phyloP scores from a whole-genome alignment of 2,888 invertebrate species.

The Noctua fimbriata region DNA sequence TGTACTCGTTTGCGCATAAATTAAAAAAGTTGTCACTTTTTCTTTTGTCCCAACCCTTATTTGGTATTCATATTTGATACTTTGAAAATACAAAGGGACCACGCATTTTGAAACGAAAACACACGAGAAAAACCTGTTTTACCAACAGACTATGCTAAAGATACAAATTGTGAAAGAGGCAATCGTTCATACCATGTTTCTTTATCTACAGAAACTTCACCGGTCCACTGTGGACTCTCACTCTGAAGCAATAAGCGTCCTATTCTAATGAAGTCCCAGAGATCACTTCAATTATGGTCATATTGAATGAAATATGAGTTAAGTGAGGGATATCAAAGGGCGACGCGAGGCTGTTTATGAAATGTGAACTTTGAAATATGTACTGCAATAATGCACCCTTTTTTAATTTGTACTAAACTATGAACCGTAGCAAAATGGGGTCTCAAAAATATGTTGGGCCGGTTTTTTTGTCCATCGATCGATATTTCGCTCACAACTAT shows the following conservation, averaged over 20 bases:
- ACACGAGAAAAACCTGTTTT: constrained; percentile 89
- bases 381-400: constrained; percentile 86
- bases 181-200: constrained; percentile 86
- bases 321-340: constrained; percentile 90
- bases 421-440: constrained; percentile 85
- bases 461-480: constrained; percentile 74
- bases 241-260: constrained; percentile 77
- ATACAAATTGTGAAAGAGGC: constrained; percentile 90
- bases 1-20: constrained; percentile 89
- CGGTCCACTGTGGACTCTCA: constrained; percentile 80
- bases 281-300: constrained; percentile 89
- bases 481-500: constrained; percentile 78
- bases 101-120: constrained; percentile 86
- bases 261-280: constrained; percentile 78
- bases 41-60: constrained; percentile 90
- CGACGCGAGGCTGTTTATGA: constrained; percentile 87
- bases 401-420: constrained; percentile 89
- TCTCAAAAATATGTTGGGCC: constrained; percentile 75
- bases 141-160: constrained; percentile 87
- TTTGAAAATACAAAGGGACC: constrained; percentile 89
- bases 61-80: constrained; percentile 90
- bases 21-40: constrained; percentile 89
- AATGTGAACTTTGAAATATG: constrained; percentile 89
- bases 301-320: constrained; percentile 90
- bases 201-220: constrained; percentile 77